Conservation (phyloP, 2,113 vertebrate species). For the Entelurus aequoreus region DNA sequence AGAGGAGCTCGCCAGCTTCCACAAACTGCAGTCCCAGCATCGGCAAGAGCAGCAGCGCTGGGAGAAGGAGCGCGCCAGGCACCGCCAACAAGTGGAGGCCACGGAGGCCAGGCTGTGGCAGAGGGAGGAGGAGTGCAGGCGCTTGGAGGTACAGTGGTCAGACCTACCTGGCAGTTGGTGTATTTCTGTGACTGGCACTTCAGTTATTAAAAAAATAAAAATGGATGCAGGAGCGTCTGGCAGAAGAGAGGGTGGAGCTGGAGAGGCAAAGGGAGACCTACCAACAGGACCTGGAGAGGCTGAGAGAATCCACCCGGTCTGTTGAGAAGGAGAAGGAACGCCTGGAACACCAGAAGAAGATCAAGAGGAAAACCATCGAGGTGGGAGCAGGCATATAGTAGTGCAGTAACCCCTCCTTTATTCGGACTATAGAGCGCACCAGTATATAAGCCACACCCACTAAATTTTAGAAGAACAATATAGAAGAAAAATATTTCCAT, state of each 20-base stretch:
- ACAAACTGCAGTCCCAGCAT: constrained; percentile 87
- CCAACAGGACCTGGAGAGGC: constrained; percentile 89
- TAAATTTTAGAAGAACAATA: too few relatives aligned
- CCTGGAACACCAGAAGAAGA: constrained; percentile 76
- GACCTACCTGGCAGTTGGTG: neutral
- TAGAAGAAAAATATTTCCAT: too few relatives aligned
- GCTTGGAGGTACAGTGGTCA: constrained; percentile 50
- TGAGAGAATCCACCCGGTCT: constrained; percentile 83
- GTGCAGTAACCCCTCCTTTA: too few relatives aligned
- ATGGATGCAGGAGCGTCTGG: constrained; percentile 57
- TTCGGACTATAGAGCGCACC: too few relatives aligned
- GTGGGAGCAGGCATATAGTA: constrained; percentile 31
- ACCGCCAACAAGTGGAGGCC: constrained; percentile 72
- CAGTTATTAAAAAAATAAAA: neutral
- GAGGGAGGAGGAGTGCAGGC: constrained; percentile 68
- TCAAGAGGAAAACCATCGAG: constrained; percentile 82
- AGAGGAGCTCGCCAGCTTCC: constrained; percentile 85
- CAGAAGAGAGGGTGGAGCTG: constrained; percentile 79
- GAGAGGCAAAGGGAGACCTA: constrained; percentile 84
- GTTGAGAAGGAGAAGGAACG: constrained; percentile 87
- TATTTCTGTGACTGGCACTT: neutral
- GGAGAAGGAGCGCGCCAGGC: constrained; percentile 78
- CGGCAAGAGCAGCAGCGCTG: constrained; percentile 85
- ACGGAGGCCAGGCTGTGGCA: constrained; percentile 67
- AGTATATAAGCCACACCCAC: too few relatives aligned